Conservation (phyloP, 2,888 invertebrate species). For the Rhogogaster chlorosoma region DNA sequence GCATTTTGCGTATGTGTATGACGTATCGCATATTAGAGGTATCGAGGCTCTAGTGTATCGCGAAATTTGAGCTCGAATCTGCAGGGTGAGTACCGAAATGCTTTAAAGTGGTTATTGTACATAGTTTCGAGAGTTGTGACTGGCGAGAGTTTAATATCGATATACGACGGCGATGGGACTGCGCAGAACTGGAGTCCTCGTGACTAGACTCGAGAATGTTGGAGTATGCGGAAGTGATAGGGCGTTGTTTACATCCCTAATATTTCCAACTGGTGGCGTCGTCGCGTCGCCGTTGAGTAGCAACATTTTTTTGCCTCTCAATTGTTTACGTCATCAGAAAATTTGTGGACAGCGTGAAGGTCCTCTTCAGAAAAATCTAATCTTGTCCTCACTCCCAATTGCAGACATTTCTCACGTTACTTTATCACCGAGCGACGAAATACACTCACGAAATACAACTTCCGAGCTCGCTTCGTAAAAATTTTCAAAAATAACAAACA, state of each 20-base stretch:
- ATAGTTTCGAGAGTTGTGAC: neutral
- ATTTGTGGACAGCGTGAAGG: neutral
- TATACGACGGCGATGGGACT: neutral
- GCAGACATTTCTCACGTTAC: neutral
- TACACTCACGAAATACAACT: neutral
- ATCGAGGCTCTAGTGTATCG: neutral
- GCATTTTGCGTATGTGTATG: neutral
- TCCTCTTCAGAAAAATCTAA: neutral
- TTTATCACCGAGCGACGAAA: neutral
- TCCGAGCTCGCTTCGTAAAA: neutral
- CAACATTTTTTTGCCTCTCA: neutral
- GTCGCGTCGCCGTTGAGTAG: neutral
- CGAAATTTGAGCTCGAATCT: neutral
- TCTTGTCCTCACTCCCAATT: neutral
- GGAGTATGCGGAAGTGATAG: conserved; percentile 10
- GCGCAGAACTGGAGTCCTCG: neutral
- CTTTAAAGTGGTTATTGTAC: neutral
- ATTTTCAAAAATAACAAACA: neutral
- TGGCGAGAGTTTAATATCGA: neutral
- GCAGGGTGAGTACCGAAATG: neutral
- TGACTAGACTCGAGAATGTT: neutral
- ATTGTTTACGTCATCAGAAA: neutral
- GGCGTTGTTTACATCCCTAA: conserved; percentile 17
- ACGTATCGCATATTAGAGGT: neutral
- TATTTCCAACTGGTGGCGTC: conserved; percentile 20